Conservation (phyloP, 2,113 vertebrate genomes). For the Cyprinodon variegatus region DNA sequence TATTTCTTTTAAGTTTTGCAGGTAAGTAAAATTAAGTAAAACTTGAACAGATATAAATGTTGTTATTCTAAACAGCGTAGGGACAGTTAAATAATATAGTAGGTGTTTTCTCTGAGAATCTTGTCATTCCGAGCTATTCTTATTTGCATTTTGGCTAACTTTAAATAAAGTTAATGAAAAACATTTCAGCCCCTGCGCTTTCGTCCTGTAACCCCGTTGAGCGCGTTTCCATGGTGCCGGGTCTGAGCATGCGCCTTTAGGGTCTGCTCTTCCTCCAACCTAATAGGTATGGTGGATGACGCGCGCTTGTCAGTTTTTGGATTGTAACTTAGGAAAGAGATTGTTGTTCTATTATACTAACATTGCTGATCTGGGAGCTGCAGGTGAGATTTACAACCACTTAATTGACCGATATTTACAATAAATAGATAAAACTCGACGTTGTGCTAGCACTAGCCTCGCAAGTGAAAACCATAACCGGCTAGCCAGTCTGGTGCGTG, state of each 20-base stretch:
- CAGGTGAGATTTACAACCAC: conserved; percentile 60
- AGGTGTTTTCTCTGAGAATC: too few relatives aligned
- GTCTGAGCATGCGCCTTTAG: conserved; percentile 65
- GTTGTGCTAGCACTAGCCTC: background rate
- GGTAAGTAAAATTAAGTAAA: too few relatives aligned
- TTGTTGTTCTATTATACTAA: conserved; percentile 8
- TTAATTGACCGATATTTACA: rapidly evolving
- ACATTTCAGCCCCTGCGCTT: background rate
- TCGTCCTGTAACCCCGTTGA: background rate
- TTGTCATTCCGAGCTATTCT: too few relatives aligned
- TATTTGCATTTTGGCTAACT: background rate
- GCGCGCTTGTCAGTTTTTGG: conserved; percentile 43
- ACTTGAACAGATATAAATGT: too few relatives aligned
- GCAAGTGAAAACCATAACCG: conserved; percentile 15
- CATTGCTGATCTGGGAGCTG: conserved; percentile 69
- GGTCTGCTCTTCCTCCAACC: conserved; percentile 36
- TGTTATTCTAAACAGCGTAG: too few relatives aligned
- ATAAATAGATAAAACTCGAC: background rate
- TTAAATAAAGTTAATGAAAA: background rate
- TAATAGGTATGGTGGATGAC: conserved; percentile 61
- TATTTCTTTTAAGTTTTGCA: too few relatives aligned
- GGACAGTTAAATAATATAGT: too few relatives aligned
- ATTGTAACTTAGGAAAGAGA: conserved; percentile 48
- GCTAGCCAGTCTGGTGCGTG: conserved; percentile 38
- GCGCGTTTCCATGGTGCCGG: background rate